Evolutionary conservation across 2,888 invertebrate genomes (phyloP).

Genomic region (Drosophila fulvimacula): DNA sequence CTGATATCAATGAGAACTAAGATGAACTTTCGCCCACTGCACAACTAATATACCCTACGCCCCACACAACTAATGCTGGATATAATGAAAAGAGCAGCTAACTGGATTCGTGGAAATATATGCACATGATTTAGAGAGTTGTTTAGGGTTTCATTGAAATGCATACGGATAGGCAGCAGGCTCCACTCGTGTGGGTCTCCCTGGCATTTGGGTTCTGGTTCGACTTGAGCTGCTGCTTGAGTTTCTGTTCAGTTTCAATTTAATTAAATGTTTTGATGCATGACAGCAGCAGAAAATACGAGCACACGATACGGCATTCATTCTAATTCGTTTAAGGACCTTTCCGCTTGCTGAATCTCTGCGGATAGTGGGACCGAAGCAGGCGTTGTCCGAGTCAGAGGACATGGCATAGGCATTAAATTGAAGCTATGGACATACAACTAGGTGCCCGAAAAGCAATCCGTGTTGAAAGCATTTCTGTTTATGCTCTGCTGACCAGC

Average conservation of each 20-base stretch:
- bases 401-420: constrained; percentile 31
- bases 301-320: constrained; percentile 60
- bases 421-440: constrained; percentile 61
- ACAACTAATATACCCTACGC: not conserved
- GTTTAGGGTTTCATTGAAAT: constrained; percentile 66
- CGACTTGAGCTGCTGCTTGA: constrained; percentile 8
- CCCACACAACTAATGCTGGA: not conserved
- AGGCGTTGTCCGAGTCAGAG: too few relatives aligned
- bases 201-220: not conserved
- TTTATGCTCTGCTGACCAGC: constrained; percentile 60
- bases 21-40: not conserved
- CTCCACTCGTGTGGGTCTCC: constrained; percentile 35
- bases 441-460: constrained; percentile 54
- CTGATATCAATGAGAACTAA: not conserved
- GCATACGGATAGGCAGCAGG: constrained; percentile 53
- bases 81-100: constrained; percentile 15
- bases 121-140: constrained; percentile 71
- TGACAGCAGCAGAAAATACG: constrained; percentile 60
- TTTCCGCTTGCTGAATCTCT: constrained; percentile 61
- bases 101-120: constrained; percentile 60
- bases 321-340: constrained; percentile 74
- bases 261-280: constrained; percentile 81
- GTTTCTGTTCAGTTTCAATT: constrained; percentile 65
- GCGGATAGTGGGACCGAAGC: not conserved
- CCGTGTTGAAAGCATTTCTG: constrained; percentile 74